Evolutionary conservation across 2,797 vertebrate species (phyloP).

Genomic region (Steatocranus sp.): DNA sequence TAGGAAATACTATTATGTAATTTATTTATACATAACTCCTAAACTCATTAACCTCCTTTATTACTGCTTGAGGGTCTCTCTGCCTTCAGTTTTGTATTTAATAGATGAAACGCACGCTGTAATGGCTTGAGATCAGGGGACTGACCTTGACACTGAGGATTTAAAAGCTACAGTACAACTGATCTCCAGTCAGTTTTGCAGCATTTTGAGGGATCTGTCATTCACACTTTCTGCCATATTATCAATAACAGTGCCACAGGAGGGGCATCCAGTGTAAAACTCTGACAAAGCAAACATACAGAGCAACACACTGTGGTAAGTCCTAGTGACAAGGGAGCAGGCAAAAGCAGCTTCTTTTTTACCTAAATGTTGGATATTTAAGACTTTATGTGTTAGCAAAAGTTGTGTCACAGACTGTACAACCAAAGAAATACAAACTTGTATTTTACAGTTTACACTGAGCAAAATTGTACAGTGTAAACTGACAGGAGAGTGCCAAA

Average conservation of each 20-base stretch:
- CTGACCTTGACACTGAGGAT: background rate
- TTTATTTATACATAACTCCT: background rate
- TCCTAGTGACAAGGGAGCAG: background rate
- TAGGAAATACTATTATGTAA: background rate
- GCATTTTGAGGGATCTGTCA: background rate
- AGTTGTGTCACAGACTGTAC: background rate
- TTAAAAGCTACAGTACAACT: background rate
- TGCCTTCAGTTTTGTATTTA: background rate
- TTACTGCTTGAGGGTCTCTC: background rate
- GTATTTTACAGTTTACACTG: background rate
- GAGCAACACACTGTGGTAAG: background rate
- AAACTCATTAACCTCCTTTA: background rate
- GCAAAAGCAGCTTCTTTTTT: background rate
- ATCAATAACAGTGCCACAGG: background rate
- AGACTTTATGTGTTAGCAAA: background rate
- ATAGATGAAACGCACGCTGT: background rate
- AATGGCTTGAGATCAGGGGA: background rate
- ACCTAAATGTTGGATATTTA: background rate
- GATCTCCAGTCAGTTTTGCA: background rate
- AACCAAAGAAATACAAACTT: background rate
- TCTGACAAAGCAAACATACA: background rate
- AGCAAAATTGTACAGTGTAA: background rate
- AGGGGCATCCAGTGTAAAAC: background rate
- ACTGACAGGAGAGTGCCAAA: background rate
- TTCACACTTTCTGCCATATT: background rate